Evolutionary conservation across 2,113 vertebrate genomes (phyloP).

Genomic region (Peromyscus maniculatus): DNA sequence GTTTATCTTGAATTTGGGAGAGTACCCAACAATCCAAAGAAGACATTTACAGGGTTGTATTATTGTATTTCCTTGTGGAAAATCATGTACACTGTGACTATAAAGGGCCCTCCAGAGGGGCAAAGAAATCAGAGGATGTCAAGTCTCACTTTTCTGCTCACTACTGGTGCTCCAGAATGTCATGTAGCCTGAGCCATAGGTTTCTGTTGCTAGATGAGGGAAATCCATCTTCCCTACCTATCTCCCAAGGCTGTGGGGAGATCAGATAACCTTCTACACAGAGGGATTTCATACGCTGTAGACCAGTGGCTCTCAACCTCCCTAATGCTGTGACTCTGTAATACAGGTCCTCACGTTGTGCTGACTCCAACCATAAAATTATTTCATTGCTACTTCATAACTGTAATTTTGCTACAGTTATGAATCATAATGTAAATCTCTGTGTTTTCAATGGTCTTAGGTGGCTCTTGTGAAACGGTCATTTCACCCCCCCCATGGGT

Average conservation of each 20-base stretch:
- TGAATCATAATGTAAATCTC: no score
- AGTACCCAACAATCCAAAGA: neutral
- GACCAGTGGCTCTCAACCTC: neutral
- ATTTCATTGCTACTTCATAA: neutral
- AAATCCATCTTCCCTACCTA: neutral
- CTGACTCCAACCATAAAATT: neutral
- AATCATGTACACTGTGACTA: neutral
- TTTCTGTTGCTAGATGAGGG: neutral
- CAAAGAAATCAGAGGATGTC: neutral
- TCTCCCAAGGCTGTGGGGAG: neutral
- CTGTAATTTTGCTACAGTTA: neutral
- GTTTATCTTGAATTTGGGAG: neutral
- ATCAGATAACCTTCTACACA: neutral
- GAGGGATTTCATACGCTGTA: neutral
- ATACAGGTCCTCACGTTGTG: neutral
- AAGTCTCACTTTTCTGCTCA: neutral
- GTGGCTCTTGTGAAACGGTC: neutral
- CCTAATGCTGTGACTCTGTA: neutral
- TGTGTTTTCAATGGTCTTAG: neutral
- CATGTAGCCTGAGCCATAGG: neutral
- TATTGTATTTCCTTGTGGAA: neutral
- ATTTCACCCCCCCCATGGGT: neutral
- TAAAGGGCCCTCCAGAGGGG: rapidly evolving
- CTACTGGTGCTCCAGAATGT: neutral
- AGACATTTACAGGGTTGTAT: neutral